Conservation (phyloP, 2,888 invertebrate species). For the Magallana nippona region DNA sequence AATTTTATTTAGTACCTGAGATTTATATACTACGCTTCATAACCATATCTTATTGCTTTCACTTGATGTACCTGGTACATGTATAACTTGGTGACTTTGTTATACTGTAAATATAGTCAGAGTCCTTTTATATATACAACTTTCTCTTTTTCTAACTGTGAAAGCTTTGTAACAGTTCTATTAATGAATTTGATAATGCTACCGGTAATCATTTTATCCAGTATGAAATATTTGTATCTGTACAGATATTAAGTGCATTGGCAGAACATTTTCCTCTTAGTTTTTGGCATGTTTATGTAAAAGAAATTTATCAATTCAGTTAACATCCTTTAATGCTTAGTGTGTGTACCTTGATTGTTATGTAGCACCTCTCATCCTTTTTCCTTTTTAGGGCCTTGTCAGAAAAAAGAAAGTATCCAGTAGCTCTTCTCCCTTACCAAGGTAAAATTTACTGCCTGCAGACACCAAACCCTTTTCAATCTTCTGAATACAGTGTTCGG, state of each 20-base stretch:
- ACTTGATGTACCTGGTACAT: too few relatives aligned
- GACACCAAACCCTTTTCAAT: not conserved
- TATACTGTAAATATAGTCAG: too few relatives aligned
- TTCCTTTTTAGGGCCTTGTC: slow-evolving; percentile 55
- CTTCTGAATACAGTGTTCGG: not conserved
- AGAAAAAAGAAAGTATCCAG: slow-evolving; percentile 60
- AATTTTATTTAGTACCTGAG: too few relatives aligned
- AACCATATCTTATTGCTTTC: too few relatives aligned
- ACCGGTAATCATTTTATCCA: too few relatives aligned
- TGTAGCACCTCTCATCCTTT: slow-evolving; percentile 21
- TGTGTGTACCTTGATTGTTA: not conserved
- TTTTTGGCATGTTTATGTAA: not conserved
- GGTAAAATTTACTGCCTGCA: slow-evolving; percentile 31
- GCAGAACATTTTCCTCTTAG: not conserved
- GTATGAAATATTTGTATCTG: not conserved
- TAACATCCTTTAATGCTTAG: too few relatives aligned
- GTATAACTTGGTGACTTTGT: too few relatives aligned
- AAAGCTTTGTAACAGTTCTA: too few relatives aligned
- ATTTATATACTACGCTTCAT: too few relatives aligned
- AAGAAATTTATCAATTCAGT: not conserved
- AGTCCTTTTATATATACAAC: too few relatives aligned
- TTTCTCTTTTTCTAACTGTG: too few relatives aligned
- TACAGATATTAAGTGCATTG: not conserved
- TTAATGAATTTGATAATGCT: too few relatives aligned
- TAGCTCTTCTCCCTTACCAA: slow-evolving; percentile 49